phyloP scores from a whole-genome alignment of 2,888 invertebrate genomes.

The Erebia palarica region DNA sequence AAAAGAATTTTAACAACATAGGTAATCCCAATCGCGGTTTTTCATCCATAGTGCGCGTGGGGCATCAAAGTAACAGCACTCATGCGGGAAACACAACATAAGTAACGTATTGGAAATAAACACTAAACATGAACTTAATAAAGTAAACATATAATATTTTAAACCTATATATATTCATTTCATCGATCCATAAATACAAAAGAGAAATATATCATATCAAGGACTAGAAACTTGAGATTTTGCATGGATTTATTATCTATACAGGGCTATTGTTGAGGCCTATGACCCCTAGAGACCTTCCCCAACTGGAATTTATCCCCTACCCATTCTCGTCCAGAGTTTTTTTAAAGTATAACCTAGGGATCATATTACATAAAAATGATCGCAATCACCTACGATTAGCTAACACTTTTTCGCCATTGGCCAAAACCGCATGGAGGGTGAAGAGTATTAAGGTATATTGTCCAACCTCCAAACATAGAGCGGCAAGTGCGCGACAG shows the following conservation, averaged over 20 bases:
- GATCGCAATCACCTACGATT: too few relatives aligned
- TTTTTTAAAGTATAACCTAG: too few relatives aligned
- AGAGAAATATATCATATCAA: conserved; percentile 4
- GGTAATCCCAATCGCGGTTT: conserved; percentile 35
- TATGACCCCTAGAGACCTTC: background rate
- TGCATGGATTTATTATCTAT: too few relatives aligned
- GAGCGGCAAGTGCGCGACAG: too few relatives aligned
- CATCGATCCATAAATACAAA: background rate
- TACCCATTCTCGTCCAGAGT: too few relatives aligned
- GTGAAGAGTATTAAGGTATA: too few relatives aligned
- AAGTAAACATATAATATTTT: conserved; percentile 1
- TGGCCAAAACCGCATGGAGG: too few relatives aligned
- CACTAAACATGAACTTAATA: background rate
- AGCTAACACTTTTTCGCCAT: too few relatives aligned
- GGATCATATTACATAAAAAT: too few relatives aligned
- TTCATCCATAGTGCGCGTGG: conserved; percentile 44
- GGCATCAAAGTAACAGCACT: conserved; percentile 67
- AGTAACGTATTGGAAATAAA: conserved; percentile 5
- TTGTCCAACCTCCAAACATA: too few relatives aligned
- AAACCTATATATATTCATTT: too few relatives aligned
- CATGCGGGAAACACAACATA: conserved; percentile 58
- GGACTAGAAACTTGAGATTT: background rate
- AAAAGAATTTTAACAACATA: background rate
- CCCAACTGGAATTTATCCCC: background rate
- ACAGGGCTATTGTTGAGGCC: too few relatives aligned